Base-by-base conservation (phyloP, 2,888 invertebrate species). In the Campoplex capitator region DNA sequence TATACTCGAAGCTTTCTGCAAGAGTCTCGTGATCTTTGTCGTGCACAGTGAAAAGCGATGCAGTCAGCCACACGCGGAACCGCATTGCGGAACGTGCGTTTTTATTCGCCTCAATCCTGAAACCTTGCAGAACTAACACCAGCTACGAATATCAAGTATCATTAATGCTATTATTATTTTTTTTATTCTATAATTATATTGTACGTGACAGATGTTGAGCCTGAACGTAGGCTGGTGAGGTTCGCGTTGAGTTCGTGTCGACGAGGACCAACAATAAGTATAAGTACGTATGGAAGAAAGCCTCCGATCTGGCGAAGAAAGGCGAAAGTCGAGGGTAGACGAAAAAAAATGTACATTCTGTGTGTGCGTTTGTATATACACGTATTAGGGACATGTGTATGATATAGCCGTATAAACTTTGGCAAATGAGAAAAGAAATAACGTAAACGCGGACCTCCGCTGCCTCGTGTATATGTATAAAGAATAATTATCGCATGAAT, bases 51-150 rank as follows among this genome's bases (percentile, higher is more conserved):
- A 73, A 28, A 54, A 58, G 62, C 75, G 23, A 75, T 76, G 74
- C 82, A 70, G 73, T 83, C 68, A 81, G 84, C 75, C 79, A 56
- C 87, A 87, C 89, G 87, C 90, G 88, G 89, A 88, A 91, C 92
- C 90, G 92, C 92, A 92, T 90, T 92, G 92, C 92, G 92, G 92
- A 92, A 91, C 65, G 87, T 84, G 86, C 80, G 80, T 84, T 84
- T 79, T 84, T 87, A 4, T 86, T 68, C 77, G 70, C 56, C 48
- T 42, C 18, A 45, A 18, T 38, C 51, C 11, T 54, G 54, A 62
- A 67, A 23, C 75, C 74, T 75, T 87, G 84, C 75, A 28, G 56
- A 78, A 81, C 83, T 73, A 80, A 58, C 65, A 56, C 35, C 68
- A 48, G 80, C 76, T 74, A 79, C 65, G 70, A 56, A 71, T 62